Conservation (phyloP, 2,113 vertebrate species). For the Hiodon alosoides region DNA sequence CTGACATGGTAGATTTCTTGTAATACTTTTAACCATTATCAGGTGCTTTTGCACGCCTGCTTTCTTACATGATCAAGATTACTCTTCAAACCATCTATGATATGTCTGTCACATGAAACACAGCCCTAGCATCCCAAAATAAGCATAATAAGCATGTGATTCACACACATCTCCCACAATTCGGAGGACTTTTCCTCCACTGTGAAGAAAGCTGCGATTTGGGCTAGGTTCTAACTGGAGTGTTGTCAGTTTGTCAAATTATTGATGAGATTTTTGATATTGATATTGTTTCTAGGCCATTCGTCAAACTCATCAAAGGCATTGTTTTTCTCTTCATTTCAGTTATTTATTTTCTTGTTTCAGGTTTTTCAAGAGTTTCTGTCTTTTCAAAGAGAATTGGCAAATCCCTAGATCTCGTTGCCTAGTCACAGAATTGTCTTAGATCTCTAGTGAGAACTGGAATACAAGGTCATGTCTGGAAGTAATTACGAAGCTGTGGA, state of each 20-base stretch:
- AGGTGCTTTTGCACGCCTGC: no score
- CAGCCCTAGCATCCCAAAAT: no score
- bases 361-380: background rate
- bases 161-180: background rate
- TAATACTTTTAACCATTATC: no score
- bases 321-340: conserved; percentile 21
- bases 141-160: no score
- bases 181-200: background rate
- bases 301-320: conserved; percentile 12
- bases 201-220: conserved; percentile 8
- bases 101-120: no score
- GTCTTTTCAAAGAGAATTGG: no score
- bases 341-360: background rate
- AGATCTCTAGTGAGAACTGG: background rate
- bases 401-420: background rate
- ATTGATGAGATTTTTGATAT: conserved; percentile 42
- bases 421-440: background rate
- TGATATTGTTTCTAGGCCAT: conserved; percentile 15
- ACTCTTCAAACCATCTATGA: no score
- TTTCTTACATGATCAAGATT: no score
- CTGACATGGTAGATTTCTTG: no score
- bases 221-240: conserved; percentile 36
- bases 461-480: background rate
- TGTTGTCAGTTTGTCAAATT: conserved; percentile 40
- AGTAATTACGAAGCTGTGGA: background rate